Base-by-base conservation (phyloP, 2,113 vertebrate genomes). In the Craseonycteris thonglongyai region DNA sequence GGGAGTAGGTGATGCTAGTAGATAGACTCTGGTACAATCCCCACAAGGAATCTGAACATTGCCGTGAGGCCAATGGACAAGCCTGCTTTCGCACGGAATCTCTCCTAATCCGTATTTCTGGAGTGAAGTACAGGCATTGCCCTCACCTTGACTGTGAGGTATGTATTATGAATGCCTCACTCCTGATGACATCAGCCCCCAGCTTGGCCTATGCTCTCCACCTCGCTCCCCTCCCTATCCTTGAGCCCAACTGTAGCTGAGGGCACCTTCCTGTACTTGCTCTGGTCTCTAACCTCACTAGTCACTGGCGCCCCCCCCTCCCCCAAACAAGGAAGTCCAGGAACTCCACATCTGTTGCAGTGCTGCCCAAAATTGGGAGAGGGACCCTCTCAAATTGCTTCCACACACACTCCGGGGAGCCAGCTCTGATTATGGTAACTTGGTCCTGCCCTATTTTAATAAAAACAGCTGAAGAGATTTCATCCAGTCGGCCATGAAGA, bases 211-310 rank as follows among this genome's bases (percentile, higher is more conserved):
- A 58, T 45, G 45, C 7, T 65, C n/a, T 6, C 24, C 24, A 9
- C 3, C 22, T 16, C 35, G 0, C 40, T 4, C 19, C 33, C 13
- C 11, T 6, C 7, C 42, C 58, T 2, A 3, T 10, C 38, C 12
- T 71, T 40, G 51, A 49, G 42, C 14, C 33, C 61, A 4, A 30
- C 5, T 3, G 10, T 16, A n/a, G 38, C 10, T 13, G 24, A 24
- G 3, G 54, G 5, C 10, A 38, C 13, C 16, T 75, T 78, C 71
- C 26, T 83, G 24, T 45, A 10, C 22, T 15, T 18, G 33, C 49
- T 33, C 22, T 79, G 49, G 5, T 40, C 71, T 88, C 76, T 66
- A 33, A 93, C 13, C 30, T 92, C 49, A 28, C 58, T 47, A 7
- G 40, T 51, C 18, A 8, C 4, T 33, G 33, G 33, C 56, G 69